Evolutionary conservation across 1,140 invertebrate genomes (phyloP).

Genomic region (Leptonema lineaticorne): DNA sequence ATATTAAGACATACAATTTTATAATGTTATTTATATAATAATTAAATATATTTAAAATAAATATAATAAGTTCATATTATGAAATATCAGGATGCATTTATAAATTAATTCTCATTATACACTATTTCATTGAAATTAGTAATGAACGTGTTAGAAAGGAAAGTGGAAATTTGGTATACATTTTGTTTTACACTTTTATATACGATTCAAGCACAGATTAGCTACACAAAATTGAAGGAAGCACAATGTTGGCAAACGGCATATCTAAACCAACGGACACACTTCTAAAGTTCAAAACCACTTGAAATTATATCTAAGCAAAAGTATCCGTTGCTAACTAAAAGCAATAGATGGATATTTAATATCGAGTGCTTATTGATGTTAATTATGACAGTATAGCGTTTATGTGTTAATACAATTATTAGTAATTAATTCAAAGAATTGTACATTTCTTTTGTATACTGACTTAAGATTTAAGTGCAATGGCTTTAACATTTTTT

Average conservation of each 20-base stretch:
- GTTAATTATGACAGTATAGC: conserved; percentile 38
- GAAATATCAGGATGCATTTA: no score
- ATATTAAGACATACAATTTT: no score
- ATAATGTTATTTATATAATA: no score
- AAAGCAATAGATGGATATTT: conserved; percentile 39
- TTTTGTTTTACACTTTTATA: conserved; percentile 30
- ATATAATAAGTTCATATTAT: no score
- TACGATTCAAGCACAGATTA: conserved; percentile 37
- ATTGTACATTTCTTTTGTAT: conserved; percentile 42
- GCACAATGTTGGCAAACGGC: conserved; percentile 43
- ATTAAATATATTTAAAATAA: no score
- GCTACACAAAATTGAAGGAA: conserved; percentile 42
- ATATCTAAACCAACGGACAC: conserved; percentile 38
- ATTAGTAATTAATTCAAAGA: conserved; percentile 35
- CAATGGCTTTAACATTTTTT: conserved; percentile 41
- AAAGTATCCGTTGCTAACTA: conserved; percentile 39
- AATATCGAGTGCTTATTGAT: conserved; percentile 41
- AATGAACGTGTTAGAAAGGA: no score
- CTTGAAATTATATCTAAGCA: conserved; percentile 38
- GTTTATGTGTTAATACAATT: conserved; percentile 35
- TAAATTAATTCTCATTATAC: no score
- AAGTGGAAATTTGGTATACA: no score
- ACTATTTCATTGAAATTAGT: no score
- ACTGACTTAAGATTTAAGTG: conserved; percentile 41
- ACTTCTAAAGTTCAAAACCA: conserved; percentile 36